Evolutionary conservation across 2,797 vertebrate species (phyloP).

Genomic region (Pipistrellus pygmaeus): DNA sequence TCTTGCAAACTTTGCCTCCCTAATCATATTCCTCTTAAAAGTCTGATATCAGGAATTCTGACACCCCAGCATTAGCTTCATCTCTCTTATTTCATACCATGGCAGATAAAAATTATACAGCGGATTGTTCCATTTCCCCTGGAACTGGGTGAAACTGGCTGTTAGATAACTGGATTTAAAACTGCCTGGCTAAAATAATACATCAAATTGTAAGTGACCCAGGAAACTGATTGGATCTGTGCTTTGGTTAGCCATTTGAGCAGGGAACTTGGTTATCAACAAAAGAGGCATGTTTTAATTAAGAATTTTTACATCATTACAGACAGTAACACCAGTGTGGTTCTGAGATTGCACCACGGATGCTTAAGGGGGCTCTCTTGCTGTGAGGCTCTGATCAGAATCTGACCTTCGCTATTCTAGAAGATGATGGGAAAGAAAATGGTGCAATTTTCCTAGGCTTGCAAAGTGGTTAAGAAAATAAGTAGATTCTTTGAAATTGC

Average conservation of each 20-base stretch:
- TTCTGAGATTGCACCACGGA: background rate
- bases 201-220: background rate
- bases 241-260: constrained; percentile 35
- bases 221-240: background rate
- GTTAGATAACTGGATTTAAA: constrained; percentile 41
- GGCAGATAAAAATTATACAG: background rate
- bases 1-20: background rate
- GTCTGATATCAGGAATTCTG: background rate
- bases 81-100: background rate
- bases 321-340: background rate
- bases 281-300: constrained; percentile 13
- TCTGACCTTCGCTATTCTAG: background rate
- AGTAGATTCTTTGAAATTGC: background rate
- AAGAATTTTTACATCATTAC: background rate
- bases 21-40: constrained; percentile 34
- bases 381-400: background rate
- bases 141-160: background rate
- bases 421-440: constrained; percentile 31
- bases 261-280: background rate
- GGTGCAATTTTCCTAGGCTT: background rate
- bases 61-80: background rate
- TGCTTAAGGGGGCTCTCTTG: background rate
- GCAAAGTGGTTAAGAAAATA: constrained; percentile 33
- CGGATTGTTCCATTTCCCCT: background rate
- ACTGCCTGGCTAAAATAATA: background rate